Conservation (phyloP, 2,888 invertebrate species). For the Agonum fuliginosum region DNA sequence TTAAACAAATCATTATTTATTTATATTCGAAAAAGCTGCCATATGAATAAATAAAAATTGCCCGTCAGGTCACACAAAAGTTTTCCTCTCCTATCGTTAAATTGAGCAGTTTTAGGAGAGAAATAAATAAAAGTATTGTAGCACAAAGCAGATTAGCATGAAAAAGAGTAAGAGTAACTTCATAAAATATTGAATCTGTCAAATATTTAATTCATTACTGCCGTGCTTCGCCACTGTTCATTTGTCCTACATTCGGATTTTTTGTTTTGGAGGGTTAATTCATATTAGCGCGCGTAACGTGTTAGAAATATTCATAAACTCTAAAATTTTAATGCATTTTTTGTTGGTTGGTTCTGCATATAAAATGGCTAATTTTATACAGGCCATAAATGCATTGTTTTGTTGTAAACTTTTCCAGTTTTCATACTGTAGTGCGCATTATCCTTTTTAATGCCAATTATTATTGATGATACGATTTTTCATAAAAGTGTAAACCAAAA, state of each 20-base stretch:
- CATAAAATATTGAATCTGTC: background rate
- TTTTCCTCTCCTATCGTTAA: too few relatives aligned
- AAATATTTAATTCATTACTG: constrained; percentile 32
- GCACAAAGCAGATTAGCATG: too few relatives aligned
- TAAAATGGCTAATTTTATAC: constrained; percentile 33
- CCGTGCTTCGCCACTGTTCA: background rate
- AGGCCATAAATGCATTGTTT: constrained; percentile 14
- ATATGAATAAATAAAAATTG: too few relatives aligned
- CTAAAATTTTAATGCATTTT: constrained; percentile 25
- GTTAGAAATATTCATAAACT: constrained; percentile 28
- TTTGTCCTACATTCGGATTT: constrained; percentile 9
- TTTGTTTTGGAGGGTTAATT: constrained; percentile 26
- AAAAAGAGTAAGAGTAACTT: too few relatives aligned
- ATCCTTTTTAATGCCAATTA: background rate
- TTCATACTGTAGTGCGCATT: background rate
- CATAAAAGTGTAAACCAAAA: too few relatives aligned
- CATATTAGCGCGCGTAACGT: constrained; percentile 2
- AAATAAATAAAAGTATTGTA: too few relatives aligned
- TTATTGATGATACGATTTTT: background rate
- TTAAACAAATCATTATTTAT: too few relatives aligned
- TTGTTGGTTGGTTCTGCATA: constrained; percentile 9
- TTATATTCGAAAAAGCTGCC: too few relatives aligned
- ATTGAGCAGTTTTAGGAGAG: too few relatives aligned
- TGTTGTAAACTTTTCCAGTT: background rate
- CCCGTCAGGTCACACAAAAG: too few relatives aligned